Base-by-base conservation (phyloP, 2,797 vertebrate genomes). In the Bryconaethiops microstoma region DNA sequence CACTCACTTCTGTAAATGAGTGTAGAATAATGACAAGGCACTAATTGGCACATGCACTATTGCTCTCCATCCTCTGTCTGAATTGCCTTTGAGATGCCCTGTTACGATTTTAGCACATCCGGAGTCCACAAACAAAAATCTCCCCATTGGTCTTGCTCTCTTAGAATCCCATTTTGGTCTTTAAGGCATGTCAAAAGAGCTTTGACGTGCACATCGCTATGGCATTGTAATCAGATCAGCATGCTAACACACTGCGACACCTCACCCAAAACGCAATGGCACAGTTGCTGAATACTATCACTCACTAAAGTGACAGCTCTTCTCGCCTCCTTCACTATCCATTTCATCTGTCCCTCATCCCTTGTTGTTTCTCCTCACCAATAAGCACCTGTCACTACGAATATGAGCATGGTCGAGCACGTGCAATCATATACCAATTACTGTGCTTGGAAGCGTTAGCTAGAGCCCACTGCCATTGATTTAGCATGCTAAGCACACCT, bases 181-280 rank as follows among this genome's bases (percentile, higher is more conserved):
- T 91, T 91, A 90, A 82, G 86, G 84, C 87, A 90, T 91, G 90
- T 92, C 92, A 90, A 87, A 91, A 88, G 88, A 87, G 77, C 80
- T 92, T 92, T 88, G 70, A 40, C 52, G 4, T 67, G 50, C 75
- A 64, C 71, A 74, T 64, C 42, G n/a, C 57, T 74, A 74, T 60
- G 5, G 17, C 69, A 73, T 77, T 64, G 6, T 79, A 79, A 87
- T 87, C 80, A 85, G 81, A 85, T 87, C 79, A 63, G 21, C 65
- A 68, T 62, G 59, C 74, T 87, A 83, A 85, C 85, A 65, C 75
- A 81, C 85, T 73, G 55, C 57, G 83, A 87, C 83, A 83, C 81
- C 83, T 78, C 68, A 71, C 78, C 40, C 29, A 74, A 81, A 83
- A 83, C 62, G 65, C 79, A 83, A 85, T 83, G 78, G 78, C 79